Evolutionary conservation across 2,888 invertebrate genomes (phyloP), one percentile per base, ranked within the genome.

Genomic region (Amiota mariae): DNA sequence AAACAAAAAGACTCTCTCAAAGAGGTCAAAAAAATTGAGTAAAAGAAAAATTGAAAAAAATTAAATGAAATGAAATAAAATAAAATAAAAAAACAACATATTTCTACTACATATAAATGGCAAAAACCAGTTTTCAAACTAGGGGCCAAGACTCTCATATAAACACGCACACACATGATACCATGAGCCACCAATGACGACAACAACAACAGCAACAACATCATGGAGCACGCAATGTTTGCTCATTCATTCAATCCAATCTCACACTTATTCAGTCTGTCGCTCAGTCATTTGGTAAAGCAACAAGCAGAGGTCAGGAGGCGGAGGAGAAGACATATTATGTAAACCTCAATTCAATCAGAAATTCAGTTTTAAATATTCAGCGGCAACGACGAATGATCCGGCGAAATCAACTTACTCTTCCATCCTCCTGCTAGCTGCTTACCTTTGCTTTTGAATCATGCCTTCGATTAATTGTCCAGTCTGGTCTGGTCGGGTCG

Each of bases 91-190:
- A 47, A 18, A 47, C 61, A 70, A 63, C 2, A 36, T 36, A 36
- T 36, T 36, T 36, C 63, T 13, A 63, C 20, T 54, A 12, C 67
- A 78, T 56, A 3, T 36, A 36, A 36, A 36, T 36, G 61, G 59
- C 64, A 72, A 36, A 79, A 79, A 85, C 86, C 78, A 79, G 86
- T 85, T 84, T 85, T 72, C 15, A 77, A 83, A 78, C 82, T 86
- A 83, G 84, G 85, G 83, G 85, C 83, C 85, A 84, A 86, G 81
- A 79, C 82, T 84, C 36, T 36, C 36, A 36, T 6, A 36, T 6
- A 36, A 2, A 36, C 36, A 36, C 36, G 6, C 36, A 36, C 6
- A 36, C 36, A 36, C 36, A 36, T 36, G 36, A 36, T 6, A 36
- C 36, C 36, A 36, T 36, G 36, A n/a, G 51, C 51, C 51, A 79